phyloP scores from a whole-genome alignment of 1,140 invertebrate species.

The Drosophila erecta region DNA sequence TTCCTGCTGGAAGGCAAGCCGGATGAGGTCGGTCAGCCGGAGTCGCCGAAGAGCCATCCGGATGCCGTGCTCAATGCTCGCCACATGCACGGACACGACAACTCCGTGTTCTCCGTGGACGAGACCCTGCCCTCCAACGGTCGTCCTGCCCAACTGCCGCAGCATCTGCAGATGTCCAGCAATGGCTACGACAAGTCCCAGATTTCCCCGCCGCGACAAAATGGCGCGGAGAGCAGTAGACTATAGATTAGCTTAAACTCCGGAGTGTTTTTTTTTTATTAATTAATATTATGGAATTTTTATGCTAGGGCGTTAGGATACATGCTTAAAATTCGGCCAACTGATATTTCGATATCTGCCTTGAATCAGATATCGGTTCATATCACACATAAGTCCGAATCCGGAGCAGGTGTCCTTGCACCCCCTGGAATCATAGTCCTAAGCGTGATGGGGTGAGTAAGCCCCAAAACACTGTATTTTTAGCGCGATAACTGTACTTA shows the following conservation, averaged over 20 bases:
- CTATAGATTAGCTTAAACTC: constrained; percentile 54
- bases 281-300: constrained; percentile 55
- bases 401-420: background rate
- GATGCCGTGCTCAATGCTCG: constrained; percentile 62
- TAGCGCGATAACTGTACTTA: constrained; percentile 30
- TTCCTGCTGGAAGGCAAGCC: constrained; percentile 78
- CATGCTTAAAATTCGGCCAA: background rate
- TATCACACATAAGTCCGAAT: too few relatives aligned
- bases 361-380: too few relatives aligned
- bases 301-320: constrained; percentile 20
- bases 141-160: constrained; percentile 68
- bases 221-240: constrained; percentile 80
- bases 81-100: constrained; percentile 79
- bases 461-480: constrained; percentile 17
- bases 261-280: constrained; percentile 36
- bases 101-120: constrained; percentile 76
- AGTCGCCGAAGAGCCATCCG: constrained; percentile 51
- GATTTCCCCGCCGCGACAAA: constrained; percentile 42
- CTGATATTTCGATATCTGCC: too few relatives aligned
- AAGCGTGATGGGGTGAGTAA: background rate
- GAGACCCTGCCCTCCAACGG: constrained; percentile 71
- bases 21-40: constrained; percentile 19
- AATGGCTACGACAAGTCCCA: constrained; percentile 72
- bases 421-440: background rate
- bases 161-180: constrained; percentile 74